phyloP scores from a whole-genome alignment of 2,888 invertebrate species.

The Melanotus villosus region DNA sequence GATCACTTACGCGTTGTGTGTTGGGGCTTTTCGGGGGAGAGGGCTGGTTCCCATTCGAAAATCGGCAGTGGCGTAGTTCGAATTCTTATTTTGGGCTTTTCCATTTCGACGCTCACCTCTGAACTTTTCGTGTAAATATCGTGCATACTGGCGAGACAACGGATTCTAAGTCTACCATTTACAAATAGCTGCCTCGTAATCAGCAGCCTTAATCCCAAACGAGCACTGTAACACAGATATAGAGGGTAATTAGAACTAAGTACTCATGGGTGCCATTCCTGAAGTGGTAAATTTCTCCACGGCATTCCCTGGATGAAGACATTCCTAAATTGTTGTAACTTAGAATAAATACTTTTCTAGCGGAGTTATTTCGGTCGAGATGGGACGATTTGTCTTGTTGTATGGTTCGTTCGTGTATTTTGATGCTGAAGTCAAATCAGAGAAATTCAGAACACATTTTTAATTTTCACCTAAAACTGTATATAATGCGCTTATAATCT shows the following conservation, averaged over 20 bases:
- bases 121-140: constrained; percentile 78
- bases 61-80: constrained; percentile 39
- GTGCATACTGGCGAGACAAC: constrained; percentile 78
- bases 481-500: too few relatives aligned
- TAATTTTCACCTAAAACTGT: too few relatives aligned
- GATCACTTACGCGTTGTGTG: constrained; percentile 55
- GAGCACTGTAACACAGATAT: constrained; percentile 58
- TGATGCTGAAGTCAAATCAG: too few relatives aligned
- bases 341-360: too few relatives aligned
- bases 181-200: constrained; percentile 61
- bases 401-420: too few relatives aligned
- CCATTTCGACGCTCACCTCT: constrained; percentile 77
- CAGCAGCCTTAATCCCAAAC: constrained; percentile 61
- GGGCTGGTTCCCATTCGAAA: constrained; percentile 42
- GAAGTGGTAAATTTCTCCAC: too few relatives aligned
- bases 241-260: not conserved
- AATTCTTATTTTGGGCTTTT: constrained; percentile 58
- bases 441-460: too few relatives aligned
- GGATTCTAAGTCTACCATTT: constrained; percentile 68
- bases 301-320: too few relatives aligned
- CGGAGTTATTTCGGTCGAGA: too few relatives aligned
- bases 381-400: too few relatives aligned
- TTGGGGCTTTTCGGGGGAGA: constrained; percentile 48
- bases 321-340: too few relatives aligned
- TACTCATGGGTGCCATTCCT: not conserved